A percentile compares a stretch with the other conserved stretches of the same genome.
These are phyloP conservation scores for Trichopria drosophilae DNA, from an alignment of 2,888 invertebrate species.

Conservation along the genomic window DNA sequence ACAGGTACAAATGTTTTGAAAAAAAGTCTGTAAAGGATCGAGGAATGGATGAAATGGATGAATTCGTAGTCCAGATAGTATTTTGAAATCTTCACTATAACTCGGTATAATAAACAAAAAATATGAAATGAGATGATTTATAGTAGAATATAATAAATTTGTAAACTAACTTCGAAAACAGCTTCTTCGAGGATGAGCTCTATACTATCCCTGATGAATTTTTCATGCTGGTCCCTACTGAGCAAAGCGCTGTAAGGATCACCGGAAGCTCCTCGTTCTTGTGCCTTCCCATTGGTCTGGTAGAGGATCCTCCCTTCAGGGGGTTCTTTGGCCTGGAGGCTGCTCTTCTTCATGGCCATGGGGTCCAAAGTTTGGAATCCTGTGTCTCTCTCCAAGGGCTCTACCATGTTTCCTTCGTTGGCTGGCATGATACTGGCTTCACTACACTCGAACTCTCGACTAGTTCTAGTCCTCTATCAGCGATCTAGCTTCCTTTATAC, in stretches of 20 bases:
- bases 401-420: constrained; percentile 42
- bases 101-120: too few relatives aligned
- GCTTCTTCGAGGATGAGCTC: constrained; percentile 75
- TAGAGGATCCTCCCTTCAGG: too few relatives aligned
- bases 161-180: constrained; percentile 68
- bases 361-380: constrained; percentile 12
- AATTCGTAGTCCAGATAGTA: too few relatives aligned
- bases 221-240: constrained; percentile 68
- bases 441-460: constrained; percentile 35
- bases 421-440: constrained; percentile 47
- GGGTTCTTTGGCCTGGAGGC: neutral
- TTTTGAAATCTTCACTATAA: too few relatives aligned
- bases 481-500: constrained; percentile 52
- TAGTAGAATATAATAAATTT: too few relatives aligned
- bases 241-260: constrained; percentile 63
- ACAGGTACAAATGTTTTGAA: too few relatives aligned
- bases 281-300: too few relatives aligned
- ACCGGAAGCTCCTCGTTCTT: too few relatives aligned
- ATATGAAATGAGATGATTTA: too few relatives aligned
- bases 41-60: too few relatives aligned
- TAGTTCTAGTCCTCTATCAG: constrained; percentile 41
- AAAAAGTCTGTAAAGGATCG: too few relatives aligned
- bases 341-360: neutral
- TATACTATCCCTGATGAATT: constrained; percentile 71
- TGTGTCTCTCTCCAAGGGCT: constrained; percentile 33